Evolutionary conservation across 2,113 vertebrate genomes (phyloP), one percentile per base, ranked within the genome.

Genomic region (Lynx canadensis): DNA sequence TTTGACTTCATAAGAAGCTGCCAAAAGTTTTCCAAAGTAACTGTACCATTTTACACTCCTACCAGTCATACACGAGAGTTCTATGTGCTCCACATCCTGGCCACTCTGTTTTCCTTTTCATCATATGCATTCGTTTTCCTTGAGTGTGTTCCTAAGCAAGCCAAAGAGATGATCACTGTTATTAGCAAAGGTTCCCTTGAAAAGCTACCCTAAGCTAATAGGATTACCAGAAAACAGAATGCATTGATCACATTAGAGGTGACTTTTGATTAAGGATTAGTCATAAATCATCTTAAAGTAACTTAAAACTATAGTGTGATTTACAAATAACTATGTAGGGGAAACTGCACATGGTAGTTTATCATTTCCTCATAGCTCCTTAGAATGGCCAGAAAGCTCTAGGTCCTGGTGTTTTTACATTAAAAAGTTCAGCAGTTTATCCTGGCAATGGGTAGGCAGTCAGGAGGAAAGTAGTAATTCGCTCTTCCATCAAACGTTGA

Each of bases 401-500:
- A 13, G 36, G 91, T 97, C 93, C 74, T 93, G 45, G 38, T 29
- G 41, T 83, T 91, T 96, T 85, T 63, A 73, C 8, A 50, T 83
- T 36, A 60, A 88, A 79, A 83, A 63, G 55, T 73, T 84, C 86
- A 63, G 31, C 36, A 86, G 18, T 89, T 96, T 83, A 27, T 89
- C 60, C n/a, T 95, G 86, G 36, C 80, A 79, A 57, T 48, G 85
- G 41, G 45, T 19, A 91, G 45, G 41, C 5, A 95, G 31, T 88
- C 57, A 97, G 68, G 41, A 89, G n/a, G 27, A 94, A 97, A 94
- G 48, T 33, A 69, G 23, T 78, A 83, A 97, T 94, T 86, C 80
- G n/a, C 45, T 89, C 83, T 94, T 95, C 50, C 55, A 80, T 97
- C 95, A 96, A 84, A 96, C 66, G 76, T 91, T 93, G 80, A 81